A percentile compares a stretch with the other conserved stretches of the same genome.
phyloP scores from a whole-genome alignment of 2,888 invertebrate species.

The Clistopyga incitator region DNA sequence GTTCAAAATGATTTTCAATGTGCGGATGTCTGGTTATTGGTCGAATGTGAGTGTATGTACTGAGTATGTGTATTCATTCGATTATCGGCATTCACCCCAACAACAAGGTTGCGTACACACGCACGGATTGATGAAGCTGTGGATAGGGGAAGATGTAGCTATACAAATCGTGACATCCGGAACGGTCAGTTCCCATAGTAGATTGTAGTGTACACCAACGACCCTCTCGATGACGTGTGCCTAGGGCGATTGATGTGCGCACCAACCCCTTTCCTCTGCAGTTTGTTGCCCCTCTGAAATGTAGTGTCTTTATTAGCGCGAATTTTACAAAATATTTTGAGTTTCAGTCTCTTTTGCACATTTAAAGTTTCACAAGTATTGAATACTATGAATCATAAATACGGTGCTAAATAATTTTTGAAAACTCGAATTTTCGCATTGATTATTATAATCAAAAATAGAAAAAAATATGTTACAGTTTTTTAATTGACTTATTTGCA shows the following conservation, averaged over 20 bases:
- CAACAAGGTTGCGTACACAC: background rate
- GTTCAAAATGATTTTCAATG: conserved; percentile 21
- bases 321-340: background rate
- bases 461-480: too few species aligned
- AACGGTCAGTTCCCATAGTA: conserved; percentile 77
- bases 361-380: too few species aligned
- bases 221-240: conserved; percentile 13
- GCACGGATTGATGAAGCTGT: background rate
- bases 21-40: conserved; percentile 22
- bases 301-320: background rate
- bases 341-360: background rate
- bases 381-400: too few species aligned
- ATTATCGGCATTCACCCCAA: conserved; percentile 75
- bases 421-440: too few species aligned
- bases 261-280: background rate
- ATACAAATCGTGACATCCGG: conserved; percentile 78
- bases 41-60: conserved; percentile 5
- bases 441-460: too few species aligned
- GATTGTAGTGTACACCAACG: background rate
- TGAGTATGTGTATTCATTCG: conserved; percentile 64
- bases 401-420: too few species aligned
- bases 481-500: too few species aligned
- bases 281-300: conserved; percentile 3
- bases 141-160: conserved; percentile 76
- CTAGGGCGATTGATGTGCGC: conserved; percentile 22